These are phyloP conservation scores for Spilosoma lubricipeda DNA, from an alignment of 2,888 invertebrate genomes.

Conservation along the genomic window DNA sequence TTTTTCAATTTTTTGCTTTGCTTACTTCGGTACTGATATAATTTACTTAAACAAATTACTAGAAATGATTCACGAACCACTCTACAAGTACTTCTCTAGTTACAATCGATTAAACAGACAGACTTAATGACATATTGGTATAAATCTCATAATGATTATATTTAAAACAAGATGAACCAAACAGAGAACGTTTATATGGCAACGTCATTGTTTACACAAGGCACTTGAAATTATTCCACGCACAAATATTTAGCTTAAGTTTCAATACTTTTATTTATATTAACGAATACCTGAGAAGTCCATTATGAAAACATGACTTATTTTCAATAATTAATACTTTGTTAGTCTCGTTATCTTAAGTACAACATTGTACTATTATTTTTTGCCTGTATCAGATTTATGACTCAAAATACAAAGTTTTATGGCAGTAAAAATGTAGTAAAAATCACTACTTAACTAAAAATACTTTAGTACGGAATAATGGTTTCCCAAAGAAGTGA, in stretches of 20 bases:
- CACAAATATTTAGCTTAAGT: constrained; percentile 48
- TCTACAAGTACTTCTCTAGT: not conserved
- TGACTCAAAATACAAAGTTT: not conserved
- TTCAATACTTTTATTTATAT: constrained; percentile 46
- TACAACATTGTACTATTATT: not conserved
- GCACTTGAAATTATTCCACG: constrained; percentile 34
- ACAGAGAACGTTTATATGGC: not conserved
- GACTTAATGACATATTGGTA: not conserved
- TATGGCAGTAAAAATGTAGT: not conserved
- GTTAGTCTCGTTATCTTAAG: not conserved
- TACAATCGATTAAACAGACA: not conserved
- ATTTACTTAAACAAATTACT: not conserved
- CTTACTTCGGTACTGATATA: not conserved
- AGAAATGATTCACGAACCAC: not conserved
- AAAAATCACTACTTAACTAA: not conserved
- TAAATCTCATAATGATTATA: not conserved
- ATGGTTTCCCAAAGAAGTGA: not conserved
- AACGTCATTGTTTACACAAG: constrained; percentile 46
- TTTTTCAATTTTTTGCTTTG: not conserved
- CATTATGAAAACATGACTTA: not conserved
- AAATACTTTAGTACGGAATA: not conserved
- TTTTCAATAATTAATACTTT: not conserved
- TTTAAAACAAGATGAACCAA: constrained; percentile 10
- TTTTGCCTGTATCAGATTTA: not conserved
- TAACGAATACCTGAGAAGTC: constrained; percentile 27